Percentiles rank a stretch among this genome's conserved stretches.
Evolutionary conservation across 37 sponge, comb jelly and placozoan species (phyloP).

Genomic region (Mnemiopsis leidyi): DNA sequence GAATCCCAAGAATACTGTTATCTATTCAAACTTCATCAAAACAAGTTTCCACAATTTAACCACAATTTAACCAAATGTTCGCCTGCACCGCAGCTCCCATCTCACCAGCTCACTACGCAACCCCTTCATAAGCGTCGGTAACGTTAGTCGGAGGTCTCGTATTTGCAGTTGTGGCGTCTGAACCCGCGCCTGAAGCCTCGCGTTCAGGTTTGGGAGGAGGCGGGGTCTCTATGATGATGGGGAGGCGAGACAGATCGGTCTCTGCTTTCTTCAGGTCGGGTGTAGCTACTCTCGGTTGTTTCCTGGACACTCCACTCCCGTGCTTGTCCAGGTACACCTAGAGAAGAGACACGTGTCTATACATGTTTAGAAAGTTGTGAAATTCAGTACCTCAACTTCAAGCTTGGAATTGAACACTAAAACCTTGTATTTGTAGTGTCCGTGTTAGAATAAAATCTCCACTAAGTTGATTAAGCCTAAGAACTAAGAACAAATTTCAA

Average conservation of each 20-base stretch:
- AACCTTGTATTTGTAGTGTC: no score
- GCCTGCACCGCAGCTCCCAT: no score
- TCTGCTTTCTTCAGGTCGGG: conserved; percentile 49
- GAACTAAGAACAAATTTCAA: no score
- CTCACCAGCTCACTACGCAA: neutral
- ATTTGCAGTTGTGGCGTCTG: neutral
- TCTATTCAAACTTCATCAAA: no score
- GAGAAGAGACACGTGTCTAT: conserved; percentile 3
- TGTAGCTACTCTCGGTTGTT: conserved; percentile 30
- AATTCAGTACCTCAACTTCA: no score
- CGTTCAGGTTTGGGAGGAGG: neutral
- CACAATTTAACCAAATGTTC: no score
- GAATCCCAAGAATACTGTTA: no score
- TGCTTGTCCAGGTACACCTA: conserved; percentile 58
- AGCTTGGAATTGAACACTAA: no score
- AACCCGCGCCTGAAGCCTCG: neutral
- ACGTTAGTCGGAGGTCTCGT: neutral
- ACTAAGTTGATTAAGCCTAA: no score
- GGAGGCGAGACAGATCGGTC: conserved; percentile 41
- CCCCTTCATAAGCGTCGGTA: neutral
- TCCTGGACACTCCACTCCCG: conserved; percentile 38
- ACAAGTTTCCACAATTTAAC: no score
- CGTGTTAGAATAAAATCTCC: no score
- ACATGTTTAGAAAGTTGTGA: no score
- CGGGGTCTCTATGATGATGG: conserved; percentile 55